phyloP scores from a whole-genome alignment of 2,888 invertebrate genomes.

The Cloeon dipterum region DNA sequence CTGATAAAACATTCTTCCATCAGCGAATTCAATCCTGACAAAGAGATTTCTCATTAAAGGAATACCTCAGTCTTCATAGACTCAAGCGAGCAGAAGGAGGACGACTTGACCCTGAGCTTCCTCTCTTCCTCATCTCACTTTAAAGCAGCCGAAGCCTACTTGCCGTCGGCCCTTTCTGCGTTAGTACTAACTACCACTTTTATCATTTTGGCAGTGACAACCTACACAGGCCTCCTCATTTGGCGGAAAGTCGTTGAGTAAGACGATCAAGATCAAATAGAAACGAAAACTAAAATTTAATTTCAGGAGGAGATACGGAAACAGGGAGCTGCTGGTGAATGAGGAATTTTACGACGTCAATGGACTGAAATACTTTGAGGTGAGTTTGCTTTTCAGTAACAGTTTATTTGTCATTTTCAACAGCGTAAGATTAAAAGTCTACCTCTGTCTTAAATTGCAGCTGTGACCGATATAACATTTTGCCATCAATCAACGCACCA shows the following conservation, averaged over 20 bases:
- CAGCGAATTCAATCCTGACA: no score
- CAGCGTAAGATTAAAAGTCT: not conserved
- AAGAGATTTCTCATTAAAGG: no score
- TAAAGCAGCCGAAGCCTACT: slow-evolving; percentile 3
- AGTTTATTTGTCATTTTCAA: not conserved
- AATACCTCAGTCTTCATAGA: no score
- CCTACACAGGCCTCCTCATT: slow-evolving; percentile 18
- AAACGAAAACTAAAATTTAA: slow-evolving; percentile 7
- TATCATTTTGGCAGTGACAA: slow-evolving; percentile 15
- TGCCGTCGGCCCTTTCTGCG: slow-evolving; percentile 8
- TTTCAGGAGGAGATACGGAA: slow-evolving; percentile 19
- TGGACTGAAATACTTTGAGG: slow-evolving; percentile 21
- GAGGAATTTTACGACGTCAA: slow-evolving; percentile 18
- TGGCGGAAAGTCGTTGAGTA: slow-evolving; percentile 23
- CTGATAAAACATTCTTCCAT: no score
- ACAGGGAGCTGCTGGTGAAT: slow-evolving; percentile 21
- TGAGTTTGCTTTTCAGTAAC: slow-evolving; percentile 12
- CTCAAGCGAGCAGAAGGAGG: no score
- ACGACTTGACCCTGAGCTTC: no score
- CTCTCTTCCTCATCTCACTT: no score
- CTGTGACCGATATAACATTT: not conserved
- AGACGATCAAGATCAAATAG: slow-evolving; percentile 9
- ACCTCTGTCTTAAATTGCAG: not conserved
- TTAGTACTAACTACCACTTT: slow-evolving; percentile 11
- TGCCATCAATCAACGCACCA: not conserved